phyloP scores from a whole-genome alignment of 2,888 invertebrate genomes.

The Cheiracanthium punctorium region DNA sequence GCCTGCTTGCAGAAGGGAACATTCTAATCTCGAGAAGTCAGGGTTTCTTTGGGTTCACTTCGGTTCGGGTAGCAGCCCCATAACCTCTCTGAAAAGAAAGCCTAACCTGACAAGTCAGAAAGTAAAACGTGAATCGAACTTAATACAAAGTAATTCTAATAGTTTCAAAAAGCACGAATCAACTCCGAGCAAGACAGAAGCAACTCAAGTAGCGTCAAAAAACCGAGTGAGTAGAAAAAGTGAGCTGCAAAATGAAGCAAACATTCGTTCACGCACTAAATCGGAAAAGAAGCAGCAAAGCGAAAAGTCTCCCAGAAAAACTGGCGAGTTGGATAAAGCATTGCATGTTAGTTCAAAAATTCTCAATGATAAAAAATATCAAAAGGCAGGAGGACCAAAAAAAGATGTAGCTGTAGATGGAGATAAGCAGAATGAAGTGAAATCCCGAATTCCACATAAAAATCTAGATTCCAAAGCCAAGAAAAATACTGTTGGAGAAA shows the following conservation, averaged over 20 bases:
- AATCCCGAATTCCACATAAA: not conserved
- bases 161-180: not conserved
- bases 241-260: not conserved
- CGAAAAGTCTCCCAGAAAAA: not conserved
- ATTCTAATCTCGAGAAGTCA: constrained; percentile 57
- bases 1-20: constrained; percentile 25
- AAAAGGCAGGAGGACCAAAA: not conserved
- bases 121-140: constrained; percentile 18
- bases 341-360: constrained; percentile 25
- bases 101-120: constrained; percentile 54
- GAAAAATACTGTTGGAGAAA: too few species aligned
- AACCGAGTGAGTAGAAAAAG: not conserved
- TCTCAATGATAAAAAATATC: not conserved
- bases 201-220: not conserved
- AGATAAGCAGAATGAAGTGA: not conserved
- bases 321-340: not conserved
- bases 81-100: constrained; percentile 43
- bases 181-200: not conserved
- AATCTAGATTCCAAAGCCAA: not conserved
- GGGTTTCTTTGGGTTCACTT: constrained; percentile 67
- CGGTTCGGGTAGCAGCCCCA: constrained; percentile 64
- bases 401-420: not conserved
- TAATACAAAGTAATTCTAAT: not conserved
- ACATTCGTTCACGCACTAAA: not conserved
- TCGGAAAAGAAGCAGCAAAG: not conserved